Evolutionary conservation across 2,888 invertebrate species (phyloP).

Genomic region (Papilio demoleus): DNA sequence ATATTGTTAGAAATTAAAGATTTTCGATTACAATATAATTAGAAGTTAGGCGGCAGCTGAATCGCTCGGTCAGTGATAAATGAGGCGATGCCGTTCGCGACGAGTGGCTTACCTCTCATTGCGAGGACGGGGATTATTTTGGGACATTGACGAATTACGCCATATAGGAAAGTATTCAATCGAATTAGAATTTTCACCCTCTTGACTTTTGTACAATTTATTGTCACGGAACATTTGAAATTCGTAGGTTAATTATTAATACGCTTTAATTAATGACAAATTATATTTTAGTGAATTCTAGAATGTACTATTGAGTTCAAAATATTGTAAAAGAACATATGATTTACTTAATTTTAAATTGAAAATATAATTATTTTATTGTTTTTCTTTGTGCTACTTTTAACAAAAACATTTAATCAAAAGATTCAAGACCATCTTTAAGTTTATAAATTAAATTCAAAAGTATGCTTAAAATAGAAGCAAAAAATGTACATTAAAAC

Average conservation of each 20-base stretch:
- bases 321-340: no score
- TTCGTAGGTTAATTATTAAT: constrained; percentile 26
- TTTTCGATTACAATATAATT: constrained; percentile 41
- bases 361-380: no score
- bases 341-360: no score
- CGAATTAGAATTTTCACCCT: constrained; percentile 68
- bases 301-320: no score
- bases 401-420: neutral
- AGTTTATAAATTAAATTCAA: neutral
- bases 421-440: neutral
- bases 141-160: constrained; percentile 79
- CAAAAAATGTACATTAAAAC: constrained; percentile 8
- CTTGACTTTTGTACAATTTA: constrained; percentile 39
- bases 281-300: no score
- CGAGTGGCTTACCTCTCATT: constrained; percentile 75
- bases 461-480: neutral
- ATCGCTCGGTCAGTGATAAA: constrained; percentile 70
- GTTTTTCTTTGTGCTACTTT: neutral
- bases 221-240: constrained; percentile 38
- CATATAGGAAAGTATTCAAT: constrained; percentile 76
- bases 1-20: constrained; percentile 23
- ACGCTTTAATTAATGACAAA: no score
- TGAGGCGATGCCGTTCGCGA: constrained; percentile 74
- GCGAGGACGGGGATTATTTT: constrained; percentile 74
- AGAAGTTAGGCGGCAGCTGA: constrained; percentile 52